Conservation (phyloP, 2,888 invertebrate species). For the Idaea aversata region DNA sequence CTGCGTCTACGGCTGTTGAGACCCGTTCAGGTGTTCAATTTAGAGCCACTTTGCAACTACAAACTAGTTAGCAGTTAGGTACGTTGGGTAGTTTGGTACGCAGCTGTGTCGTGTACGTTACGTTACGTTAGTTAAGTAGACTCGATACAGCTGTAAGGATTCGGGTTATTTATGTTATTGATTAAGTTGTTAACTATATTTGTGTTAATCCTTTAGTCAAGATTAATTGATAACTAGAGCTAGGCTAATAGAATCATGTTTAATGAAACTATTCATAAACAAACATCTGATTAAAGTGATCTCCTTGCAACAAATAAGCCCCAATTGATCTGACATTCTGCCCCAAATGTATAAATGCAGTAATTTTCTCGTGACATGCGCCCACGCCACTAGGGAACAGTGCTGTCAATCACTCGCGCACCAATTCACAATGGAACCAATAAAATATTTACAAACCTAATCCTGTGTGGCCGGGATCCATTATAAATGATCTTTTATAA, state of each 20-base stretch:
- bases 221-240: not conserved
- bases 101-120: slow-evolving; percentile 48
- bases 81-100: slow-evolving; percentile 35
- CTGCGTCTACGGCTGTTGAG: slow-evolving; percentile 38
- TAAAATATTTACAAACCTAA: slow-evolving; percentile 77
- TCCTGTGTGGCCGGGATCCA: slow-evolving; percentile 70
- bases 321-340: slow-evolving; percentile 23
- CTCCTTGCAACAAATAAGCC: not conserved
- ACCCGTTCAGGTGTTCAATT: slow-evolving; percentile 64
- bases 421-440: slow-evolving; percentile 59
- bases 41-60: slow-evolving; percentile 64
- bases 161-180: slow-evolving; percentile 35
- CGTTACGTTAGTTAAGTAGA: slow-evolving; percentile 39
- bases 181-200: slow-evolving; percentile 20
- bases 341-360: slow-evolving; percentile 28
- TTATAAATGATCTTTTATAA: slow-evolving; percentile 65
- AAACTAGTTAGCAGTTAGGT: slow-evolving; percentile 66
- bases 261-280: not conserved
- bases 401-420: slow-evolving; percentile 69
- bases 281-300: not conserved
- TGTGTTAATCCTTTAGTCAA: not conserved
- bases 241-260: not conserved
- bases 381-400: slow-evolving; percentile 46
- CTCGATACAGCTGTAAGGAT: slow-evolving; percentile 40
- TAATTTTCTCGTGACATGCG: slow-evolving; percentile 36